phyloP scores from a whole-genome alignment of 2,888 invertebrate genomes.

The Platerodrilus igneus region DNA sequence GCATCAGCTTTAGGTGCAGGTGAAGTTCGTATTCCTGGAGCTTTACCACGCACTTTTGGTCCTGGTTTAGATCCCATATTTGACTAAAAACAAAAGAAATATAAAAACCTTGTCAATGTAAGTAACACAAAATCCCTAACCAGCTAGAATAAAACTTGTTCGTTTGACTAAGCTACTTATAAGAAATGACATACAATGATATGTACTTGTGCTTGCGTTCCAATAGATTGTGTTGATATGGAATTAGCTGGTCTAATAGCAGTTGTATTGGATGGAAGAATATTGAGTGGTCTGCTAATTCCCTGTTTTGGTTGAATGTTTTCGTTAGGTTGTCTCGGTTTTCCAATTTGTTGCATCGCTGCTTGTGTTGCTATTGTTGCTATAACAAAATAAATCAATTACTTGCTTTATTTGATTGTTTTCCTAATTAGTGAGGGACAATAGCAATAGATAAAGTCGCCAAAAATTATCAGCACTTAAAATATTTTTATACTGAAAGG shows the following conservation, averaged over 20 bases:
- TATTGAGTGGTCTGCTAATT: conserved; percentile 46
- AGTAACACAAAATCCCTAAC: conserved; percentile 18
- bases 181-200: conserved; percentile 19
- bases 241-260: conserved; percentile 73
- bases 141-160: conserved; percentile 2
- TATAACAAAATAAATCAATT: conserved; percentile 26
- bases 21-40: conserved; percentile 58
- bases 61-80: conserved; percentile 53
- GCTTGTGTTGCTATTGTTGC: conserved; percentile 47
- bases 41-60: conserved; percentile 66
- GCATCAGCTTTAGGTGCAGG: conserved; percentile 74
- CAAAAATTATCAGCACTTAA: neutral
- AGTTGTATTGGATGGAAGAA: conserved; percentile 52
- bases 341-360: conserved; percentile 49
- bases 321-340: conserved; percentile 52
- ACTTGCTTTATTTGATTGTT: neutral
- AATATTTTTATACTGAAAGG: no score
- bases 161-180: neutral
- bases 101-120: conserved; percentile 4
- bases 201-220: conserved; percentile 54
- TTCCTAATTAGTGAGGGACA: neutral
- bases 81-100: conserved; percentile 21
- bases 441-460: neutral
- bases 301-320: conserved; percentile 53
- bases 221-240: conserved; percentile 76